phyloP scores from a whole-genome alignment of 2,888 invertebrate species.

The Lepidocyrtinus sp. region DNA sequence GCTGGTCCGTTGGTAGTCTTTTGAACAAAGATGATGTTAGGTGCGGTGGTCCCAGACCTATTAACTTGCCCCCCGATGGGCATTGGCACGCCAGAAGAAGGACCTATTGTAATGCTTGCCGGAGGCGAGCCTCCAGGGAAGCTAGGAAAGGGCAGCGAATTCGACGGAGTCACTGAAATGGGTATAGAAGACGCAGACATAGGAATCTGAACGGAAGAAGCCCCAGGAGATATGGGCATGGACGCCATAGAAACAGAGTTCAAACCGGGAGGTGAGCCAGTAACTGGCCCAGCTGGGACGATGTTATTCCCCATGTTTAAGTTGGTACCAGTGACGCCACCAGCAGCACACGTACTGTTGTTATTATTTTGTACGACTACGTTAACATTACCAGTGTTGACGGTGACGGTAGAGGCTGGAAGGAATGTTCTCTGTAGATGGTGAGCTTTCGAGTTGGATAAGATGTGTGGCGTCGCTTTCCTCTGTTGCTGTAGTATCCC shows the following conservation, averaged over 20 bases:
- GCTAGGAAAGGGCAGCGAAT: conserved; percentile 53
- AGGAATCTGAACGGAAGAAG: conserved; percentile 45
- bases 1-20: conserved; percentile 53
- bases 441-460: conserved; percentile 65
- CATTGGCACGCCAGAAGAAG: conserved; percentile 43
- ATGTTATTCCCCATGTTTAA: conserved; percentile 33
- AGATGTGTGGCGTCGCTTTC: conserved; percentile 68
- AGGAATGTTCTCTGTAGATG: conserved; percentile 62
- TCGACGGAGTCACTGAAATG: conserved; percentile 37
- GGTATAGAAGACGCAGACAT: conserved; percentile 42
- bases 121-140: conserved; percentile 45
- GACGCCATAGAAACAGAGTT: no score
- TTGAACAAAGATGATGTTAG: conserved; percentile 67
- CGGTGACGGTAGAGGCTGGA: conserved; percentile 45
- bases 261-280: conserved; percentile 16
- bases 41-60: conserved; percentile 41
- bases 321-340: conserved; percentile 29
- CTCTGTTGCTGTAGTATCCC: conserved; percentile 65
- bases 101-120: conserved; percentile 30
- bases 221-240: conserved; percentile 4
- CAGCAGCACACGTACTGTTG: conserved; percentile 28
- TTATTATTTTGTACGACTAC: no score
- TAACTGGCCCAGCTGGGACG: conserved; percentile 22
- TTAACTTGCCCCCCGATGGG: conserved; percentile 56
- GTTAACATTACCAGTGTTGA: no score